Conservation (phyloP, 2,797 vertebrate species). For the Tenualosa ilisha region DNA sequence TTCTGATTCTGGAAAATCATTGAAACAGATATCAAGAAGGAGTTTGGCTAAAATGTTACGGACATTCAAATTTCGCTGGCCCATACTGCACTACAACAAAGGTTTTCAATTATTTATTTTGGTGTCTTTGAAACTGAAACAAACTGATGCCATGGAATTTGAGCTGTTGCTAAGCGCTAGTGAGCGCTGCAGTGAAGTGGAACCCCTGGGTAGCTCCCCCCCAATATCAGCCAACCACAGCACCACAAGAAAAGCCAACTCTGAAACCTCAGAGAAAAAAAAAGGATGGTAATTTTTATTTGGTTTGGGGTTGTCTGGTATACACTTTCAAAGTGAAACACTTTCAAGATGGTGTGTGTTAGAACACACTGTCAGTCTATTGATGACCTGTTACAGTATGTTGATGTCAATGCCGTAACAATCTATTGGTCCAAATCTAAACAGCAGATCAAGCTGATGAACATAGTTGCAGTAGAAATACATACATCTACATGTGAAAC, state of each 20-base stretch:
- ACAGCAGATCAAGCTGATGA: too few species aligned
- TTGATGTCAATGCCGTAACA: neutral
- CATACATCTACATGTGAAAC: neutral
- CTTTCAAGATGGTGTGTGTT: too few species aligned
- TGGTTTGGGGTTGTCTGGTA: too few species aligned
- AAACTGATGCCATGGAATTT: constrained; percentile 38
- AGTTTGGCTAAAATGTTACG: constrained; percentile 24
- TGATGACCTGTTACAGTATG: neutral
- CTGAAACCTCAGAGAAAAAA: neutral
- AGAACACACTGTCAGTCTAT: too few species aligned
- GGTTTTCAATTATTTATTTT: neutral
- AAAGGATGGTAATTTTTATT: too few species aligned
- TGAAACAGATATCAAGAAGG: constrained; percentile 22
- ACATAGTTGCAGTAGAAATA: neutral
- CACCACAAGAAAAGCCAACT: neutral
- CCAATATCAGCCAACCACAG: neutral
- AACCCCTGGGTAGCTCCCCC: neutral
- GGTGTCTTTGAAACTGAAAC: constrained; percentile 25
- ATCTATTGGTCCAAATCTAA: too few species aligned
- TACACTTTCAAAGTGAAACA: too few species aligned
- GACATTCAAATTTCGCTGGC: constrained; percentile 29
- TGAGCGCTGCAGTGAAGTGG: constrained; percentile 1
- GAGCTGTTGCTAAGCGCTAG: constrained; percentile 25
- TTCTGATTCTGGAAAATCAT: constrained; percentile 29
- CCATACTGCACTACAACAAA: constrained; percentile 7